Conservation (phyloP, 1,140 invertebrate species). For the Dreissena polymorpha region DNA sequence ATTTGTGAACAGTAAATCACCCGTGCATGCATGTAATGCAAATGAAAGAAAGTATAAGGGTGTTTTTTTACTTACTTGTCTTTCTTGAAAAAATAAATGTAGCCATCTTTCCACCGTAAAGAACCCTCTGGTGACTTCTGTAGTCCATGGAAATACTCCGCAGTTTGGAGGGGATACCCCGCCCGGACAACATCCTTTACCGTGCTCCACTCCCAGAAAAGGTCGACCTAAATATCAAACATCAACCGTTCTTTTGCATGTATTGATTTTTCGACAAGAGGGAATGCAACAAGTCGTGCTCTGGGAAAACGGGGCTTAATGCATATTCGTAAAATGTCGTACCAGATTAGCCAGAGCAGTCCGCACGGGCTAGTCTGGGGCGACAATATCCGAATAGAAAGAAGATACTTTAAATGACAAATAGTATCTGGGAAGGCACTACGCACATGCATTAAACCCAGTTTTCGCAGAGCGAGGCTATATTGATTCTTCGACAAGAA, state of each 20-base stretch:
- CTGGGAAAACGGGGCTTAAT: neutral
- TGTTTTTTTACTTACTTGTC: constrained; percentile 49
- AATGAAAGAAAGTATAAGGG: neutral
- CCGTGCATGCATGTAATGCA: neutral
- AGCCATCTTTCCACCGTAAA: constrained; percentile 55
- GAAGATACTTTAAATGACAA: too few relatives aligned
- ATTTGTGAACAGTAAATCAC: too few relatives aligned
- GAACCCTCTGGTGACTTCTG: constrained; percentile 38
- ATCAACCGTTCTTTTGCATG: neutral
- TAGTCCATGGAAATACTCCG: constrained; percentile 53
- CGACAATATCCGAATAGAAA: too few relatives aligned
- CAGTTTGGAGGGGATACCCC: constrained; percentile 50
- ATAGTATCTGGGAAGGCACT: too few relatives aligned
- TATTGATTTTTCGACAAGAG: too few relatives aligned
- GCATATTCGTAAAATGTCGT: too few relatives aligned
- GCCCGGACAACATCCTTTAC: constrained; percentile 33
- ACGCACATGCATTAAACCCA: too few relatives aligned
- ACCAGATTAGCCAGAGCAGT: too few relatives aligned
- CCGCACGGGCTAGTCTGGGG: too few relatives aligned
- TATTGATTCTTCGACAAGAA: too few relatives aligned
- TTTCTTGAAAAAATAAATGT: constrained; percentile 60
- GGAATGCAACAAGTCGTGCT: too few relatives aligned
- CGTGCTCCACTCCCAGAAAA: constrained; percentile 58
- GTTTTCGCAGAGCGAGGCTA: too few relatives aligned
- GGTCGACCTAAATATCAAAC: constrained; percentile 31